These are phyloP conservation scores for Columba guinea DNA, from an alignment of 2,797 vertebrate genomes.

Conservation along the genomic window DNA sequence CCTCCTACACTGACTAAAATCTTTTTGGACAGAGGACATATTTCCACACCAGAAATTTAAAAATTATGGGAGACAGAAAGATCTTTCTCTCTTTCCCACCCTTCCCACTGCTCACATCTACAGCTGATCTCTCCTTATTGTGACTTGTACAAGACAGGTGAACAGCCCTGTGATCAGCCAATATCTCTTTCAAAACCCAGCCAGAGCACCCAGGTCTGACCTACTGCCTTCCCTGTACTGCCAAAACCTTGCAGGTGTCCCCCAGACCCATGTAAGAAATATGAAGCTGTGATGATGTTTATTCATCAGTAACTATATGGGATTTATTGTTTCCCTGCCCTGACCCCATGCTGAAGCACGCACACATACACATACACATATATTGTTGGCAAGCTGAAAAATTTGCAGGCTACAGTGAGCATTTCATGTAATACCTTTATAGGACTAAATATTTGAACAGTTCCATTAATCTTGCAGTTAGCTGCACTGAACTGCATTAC, in stretches of 20 bases:
- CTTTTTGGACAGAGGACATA: neutral
- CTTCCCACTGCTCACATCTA: neutral
- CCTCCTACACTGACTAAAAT: neutral
- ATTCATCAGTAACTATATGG: neutral
- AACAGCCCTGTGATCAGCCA: neutral
- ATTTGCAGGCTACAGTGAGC: neutral
- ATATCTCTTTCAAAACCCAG: neutral
- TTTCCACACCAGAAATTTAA: neutral
- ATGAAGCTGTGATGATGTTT: neutral
- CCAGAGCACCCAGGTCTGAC: neutral
- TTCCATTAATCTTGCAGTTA: constrained; percentile 48
- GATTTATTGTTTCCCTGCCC: neutral
- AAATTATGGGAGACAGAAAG: neutral
- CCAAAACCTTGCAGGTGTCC: neutral
- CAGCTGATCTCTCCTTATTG: neutral
- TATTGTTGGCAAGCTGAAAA: neutral
- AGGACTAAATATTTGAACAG: constrained; percentile 45
- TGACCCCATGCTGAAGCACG: neutral
- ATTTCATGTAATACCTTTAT: neutral
- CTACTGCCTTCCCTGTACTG: neutral
- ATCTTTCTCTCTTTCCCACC: neutral
- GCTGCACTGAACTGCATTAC: neutral
- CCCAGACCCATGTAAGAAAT: neutral
- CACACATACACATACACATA: neutral
- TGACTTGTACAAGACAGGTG: neutral